Conservation (phyloP, 2,797 vertebrate genomes). For the Sardinella longiceps region DNA sequence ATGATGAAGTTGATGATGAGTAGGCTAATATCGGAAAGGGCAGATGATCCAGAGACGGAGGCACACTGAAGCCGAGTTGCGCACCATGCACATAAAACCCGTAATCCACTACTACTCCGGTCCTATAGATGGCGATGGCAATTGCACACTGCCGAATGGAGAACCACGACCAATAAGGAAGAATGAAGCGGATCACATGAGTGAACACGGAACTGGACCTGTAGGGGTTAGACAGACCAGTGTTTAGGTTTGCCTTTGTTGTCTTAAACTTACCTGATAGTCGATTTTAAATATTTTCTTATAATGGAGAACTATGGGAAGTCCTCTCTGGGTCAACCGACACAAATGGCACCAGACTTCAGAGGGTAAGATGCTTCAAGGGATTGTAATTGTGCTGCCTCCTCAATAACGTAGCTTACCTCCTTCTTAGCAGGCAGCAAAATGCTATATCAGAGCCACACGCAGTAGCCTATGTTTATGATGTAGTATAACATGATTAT, state of each 20-base stretch:
- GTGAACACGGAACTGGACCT: not conserved
- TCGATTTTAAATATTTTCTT: not conserved
- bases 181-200: not conserved
- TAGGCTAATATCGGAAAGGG: too few species aligned
- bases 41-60: too few species aligned
- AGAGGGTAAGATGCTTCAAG: constrained; percentile 67
- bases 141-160: too few species aligned
- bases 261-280: not conserved
- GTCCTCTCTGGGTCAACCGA: constrained; percentile 55
- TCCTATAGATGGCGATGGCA: not conserved
- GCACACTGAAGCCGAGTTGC: too few species aligned
- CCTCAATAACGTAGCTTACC: not conserved
- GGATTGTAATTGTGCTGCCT: not conserved
- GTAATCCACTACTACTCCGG: not conserved
- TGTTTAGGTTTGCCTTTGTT: not conserved
- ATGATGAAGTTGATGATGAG: too few species aligned
- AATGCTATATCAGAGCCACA: not conserved
- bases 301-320: constrained; percentile 68
- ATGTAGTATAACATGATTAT: not conserved
- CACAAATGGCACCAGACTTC: constrained; percentile 61
- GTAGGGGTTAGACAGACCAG: not conserved
- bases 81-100: too few species aligned
- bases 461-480: not conserved
- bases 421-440: not conserved
- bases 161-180: not conserved